These are phyloP conservation scores for Bos indicus DNA, from an alignment of 2,113 vertebrate genomes.

Conservation along the genomic window DNA sequence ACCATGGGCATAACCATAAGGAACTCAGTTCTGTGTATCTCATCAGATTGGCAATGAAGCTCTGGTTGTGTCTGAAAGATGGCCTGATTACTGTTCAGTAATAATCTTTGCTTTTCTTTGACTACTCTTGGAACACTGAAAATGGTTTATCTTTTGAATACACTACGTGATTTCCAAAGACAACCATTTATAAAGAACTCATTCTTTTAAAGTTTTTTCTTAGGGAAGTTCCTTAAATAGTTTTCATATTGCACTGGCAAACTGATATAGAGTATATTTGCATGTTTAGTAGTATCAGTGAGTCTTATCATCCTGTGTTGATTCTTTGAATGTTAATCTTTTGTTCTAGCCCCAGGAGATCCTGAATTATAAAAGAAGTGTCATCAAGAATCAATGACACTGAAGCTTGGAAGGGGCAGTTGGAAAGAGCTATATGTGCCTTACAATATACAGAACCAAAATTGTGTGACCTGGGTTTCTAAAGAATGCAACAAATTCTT, in stretches of 20 bases:
- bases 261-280: neutral
- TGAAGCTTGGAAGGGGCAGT: neutral
- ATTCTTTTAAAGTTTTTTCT: slow-evolving; percentile 4
- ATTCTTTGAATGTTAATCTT: neutral
- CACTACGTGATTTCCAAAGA: neutral
- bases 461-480: neutral
- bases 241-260: neutral
- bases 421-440: neutral
- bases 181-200: neutral
- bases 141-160: neutral
- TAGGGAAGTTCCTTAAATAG: neutral
- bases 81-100: neutral
- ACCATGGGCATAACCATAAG: neutral
- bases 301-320: neutral
- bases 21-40: neutral
- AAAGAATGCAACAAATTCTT: slow-evolving; percentile 18
- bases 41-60: neutral
- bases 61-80: neutral
- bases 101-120: neutral
- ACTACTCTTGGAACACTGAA: neutral
- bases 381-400: neutral
- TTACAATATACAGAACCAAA: neutral
- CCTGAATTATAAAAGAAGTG: neutral
- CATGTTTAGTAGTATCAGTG: neutral
- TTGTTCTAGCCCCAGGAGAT: neutral